phyloP scores from a whole-genome alignment of 1,140 invertebrate species.

The Leptoteleia sp. region DNA sequence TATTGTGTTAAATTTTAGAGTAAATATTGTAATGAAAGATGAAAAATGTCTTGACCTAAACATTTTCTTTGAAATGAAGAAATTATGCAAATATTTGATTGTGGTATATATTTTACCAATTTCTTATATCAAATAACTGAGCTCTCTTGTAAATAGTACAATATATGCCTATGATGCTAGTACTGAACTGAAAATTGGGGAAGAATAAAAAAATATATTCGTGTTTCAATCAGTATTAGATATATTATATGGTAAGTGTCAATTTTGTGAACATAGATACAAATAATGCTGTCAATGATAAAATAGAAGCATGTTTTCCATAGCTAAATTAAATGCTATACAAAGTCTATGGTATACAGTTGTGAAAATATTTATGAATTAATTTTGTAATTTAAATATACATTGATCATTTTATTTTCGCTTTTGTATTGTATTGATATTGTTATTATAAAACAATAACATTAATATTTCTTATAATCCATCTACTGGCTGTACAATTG shows the following conservation, averaged over 20 bases:
- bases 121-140: too few species aligned
- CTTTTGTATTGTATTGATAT: too few species aligned
- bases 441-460: too few species aligned
- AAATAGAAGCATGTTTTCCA: slow-evolving; percentile 41
- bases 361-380: too few species aligned
- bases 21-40: neutral
- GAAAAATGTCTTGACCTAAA: neutral
- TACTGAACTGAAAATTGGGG: slow-evolving; percentile 33
- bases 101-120: slow-evolving; percentile 27
- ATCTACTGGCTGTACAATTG: too few species aligned
- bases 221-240: slow-evolving; percentile 52
- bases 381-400: too few species aligned
- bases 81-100: slow-evolving; percentile 11
- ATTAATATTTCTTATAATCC: too few species aligned
- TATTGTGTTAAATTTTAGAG: too few species aligned
- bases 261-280: slow-evolving; percentile 57
- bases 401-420: neutral
- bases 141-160: slow-evolving; percentile 34
- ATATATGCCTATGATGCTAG: slow-evolving; percentile 43
- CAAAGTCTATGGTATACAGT: slow-evolving; percentile 30
- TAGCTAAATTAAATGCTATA: slow-evolving; percentile 15
- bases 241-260: slow-evolving; percentile 38
- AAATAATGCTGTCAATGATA: slow-evolving; percentile 55
- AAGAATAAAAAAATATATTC: slow-evolving; percentile 26
- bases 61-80: slow-evolving; percentile 3